phyloP scores from a whole-genome alignment of 2,113 vertebrate genomes.

The Pelecanoides urinatrix region DNA sequence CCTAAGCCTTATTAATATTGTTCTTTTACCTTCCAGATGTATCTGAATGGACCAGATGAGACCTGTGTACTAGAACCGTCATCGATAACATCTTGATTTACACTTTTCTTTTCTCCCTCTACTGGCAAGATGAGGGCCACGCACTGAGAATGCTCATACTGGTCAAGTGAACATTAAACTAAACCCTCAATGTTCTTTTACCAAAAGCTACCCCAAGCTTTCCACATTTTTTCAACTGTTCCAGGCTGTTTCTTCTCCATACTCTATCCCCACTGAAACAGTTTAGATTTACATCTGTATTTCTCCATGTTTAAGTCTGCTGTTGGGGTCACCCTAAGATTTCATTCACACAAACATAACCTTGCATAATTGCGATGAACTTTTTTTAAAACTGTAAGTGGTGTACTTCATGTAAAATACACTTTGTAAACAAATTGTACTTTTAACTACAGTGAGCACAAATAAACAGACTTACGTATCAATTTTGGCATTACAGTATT shows the following conservation, averaged over 20 bases:
- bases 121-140: background rate
- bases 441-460: background rate
- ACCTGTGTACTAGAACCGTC: background rate
- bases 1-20: background rate
- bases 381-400: background rate
- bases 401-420: background rate
- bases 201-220: background rate
- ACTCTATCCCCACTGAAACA: background rate
- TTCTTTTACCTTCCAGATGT: conserved; percentile 56
- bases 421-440: background rate
- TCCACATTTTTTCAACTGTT: background rate
- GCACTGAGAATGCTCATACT: too few relatives aligned
- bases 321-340: background rate
- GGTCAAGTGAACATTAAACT: background rate
- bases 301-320: background rate
- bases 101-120: background rate
- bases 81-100: background rate
- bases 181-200: background rate
- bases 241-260: background rate
- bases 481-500: background rate
- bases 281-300: background rate
- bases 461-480: background rate
- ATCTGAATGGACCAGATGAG: conserved; percentile 42
- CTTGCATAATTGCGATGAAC: background rate
- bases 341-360: background rate